These are phyloP conservation scores for Lycorma delicatula DNA, from an alignment of 1,140 invertebrate genomes.

Conservation along the genomic window DNA sequence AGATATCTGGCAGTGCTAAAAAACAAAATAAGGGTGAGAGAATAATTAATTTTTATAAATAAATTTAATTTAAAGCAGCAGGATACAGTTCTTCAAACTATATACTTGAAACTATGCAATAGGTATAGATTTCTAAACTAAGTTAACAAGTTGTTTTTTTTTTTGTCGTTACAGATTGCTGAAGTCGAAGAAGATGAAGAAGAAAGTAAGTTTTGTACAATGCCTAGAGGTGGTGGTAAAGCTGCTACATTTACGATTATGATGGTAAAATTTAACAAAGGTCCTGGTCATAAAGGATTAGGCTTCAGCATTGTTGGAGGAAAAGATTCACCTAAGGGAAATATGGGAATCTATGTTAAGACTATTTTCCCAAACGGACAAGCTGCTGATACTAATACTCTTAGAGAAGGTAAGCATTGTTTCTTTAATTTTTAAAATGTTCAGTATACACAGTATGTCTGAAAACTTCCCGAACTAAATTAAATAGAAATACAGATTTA, in stretches of 20 bases:
- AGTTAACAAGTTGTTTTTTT: neutral
- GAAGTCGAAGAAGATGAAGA: constrained; percentile 41
- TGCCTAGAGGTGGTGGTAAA: constrained; percentile 41
- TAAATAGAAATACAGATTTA: too few relatives aligned
- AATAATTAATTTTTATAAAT: too few relatives aligned
- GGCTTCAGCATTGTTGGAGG: constrained; percentile 90
- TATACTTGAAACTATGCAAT: too few relatives aligned
- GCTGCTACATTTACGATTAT: constrained; percentile 42
- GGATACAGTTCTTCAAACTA: too few relatives aligned
- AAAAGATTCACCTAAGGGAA: constrained; percentile 75
- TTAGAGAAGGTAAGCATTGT: constrained; percentile 81
- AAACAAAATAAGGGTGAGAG: too few relatives aligned
- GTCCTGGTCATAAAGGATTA: constrained; percentile 71
- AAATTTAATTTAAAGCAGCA: too few relatives aligned
- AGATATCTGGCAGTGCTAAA: too few relatives aligned
- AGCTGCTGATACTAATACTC: constrained; percentile 68
- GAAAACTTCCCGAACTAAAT: too few relatives aligned
- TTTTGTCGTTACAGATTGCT: constrained; percentile 14
- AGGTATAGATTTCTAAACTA: too few relatives aligned
- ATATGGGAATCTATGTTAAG: constrained; percentile 86
- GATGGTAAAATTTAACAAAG: constrained; percentile 64
- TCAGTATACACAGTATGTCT: too few relatives aligned
- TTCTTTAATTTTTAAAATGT: too few relatives aligned
- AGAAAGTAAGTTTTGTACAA: constrained; percentile 42
- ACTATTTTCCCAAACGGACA: constrained; percentile 82